phyloP scores from a whole-genome alignment of 2,888 invertebrate species.

The Drosophila emarginata region DNA sequence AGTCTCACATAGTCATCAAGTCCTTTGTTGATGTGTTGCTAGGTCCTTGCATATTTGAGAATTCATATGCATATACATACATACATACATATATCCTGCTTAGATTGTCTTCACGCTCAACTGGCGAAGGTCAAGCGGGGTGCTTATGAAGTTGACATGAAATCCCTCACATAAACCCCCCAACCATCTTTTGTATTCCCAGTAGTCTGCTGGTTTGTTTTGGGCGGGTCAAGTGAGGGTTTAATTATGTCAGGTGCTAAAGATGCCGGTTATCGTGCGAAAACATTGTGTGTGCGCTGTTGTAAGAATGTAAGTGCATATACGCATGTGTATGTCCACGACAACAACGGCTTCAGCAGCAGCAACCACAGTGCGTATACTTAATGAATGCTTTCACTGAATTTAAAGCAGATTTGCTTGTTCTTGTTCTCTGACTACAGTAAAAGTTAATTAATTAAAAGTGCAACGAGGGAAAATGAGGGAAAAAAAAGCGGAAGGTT shows the following conservation, averaged over 20 bases:
- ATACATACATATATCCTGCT: slow-evolving; percentile 22
- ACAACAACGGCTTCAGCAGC: neutral
- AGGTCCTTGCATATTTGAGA: slow-evolving; percentile 23
- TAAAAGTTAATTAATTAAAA: slow-evolving; percentile 68
- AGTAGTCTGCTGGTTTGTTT: neutral
- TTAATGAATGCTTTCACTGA: slow-evolving; percentile 46
- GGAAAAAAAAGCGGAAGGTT: neutral
- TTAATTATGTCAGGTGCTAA: slow-evolving; percentile 78
- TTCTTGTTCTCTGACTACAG: slow-evolving; percentile 13
- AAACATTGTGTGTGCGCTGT: slow-evolving; percentile 14
- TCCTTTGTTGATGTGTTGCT: slow-evolving; percentile 22
- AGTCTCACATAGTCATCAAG: neutral
- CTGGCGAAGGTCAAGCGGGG: slow-evolving; percentile 62
- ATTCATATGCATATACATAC: slow-evolving; percentile 19
- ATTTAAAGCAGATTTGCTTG: slow-evolving; percentile 39
- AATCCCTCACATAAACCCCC: slow-evolving; percentile 25
- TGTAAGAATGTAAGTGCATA: neutral
- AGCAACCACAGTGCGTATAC: slow-evolving; percentile 55
- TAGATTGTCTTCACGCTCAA: slow-evolving; percentile 49
- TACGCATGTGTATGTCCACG: neutral
- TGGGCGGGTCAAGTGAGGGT: slow-evolving; percentile 44
- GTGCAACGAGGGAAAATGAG: slow-evolving; percentile 2
- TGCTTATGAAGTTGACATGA: slow-evolving; percentile 65
- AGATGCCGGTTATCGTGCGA: slow-evolving; percentile 61
- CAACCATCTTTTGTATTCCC: neutral